Base-by-base conservation (phyloP, 2,888 invertebrate species). In the Melinopterus prodromus region DNA sequence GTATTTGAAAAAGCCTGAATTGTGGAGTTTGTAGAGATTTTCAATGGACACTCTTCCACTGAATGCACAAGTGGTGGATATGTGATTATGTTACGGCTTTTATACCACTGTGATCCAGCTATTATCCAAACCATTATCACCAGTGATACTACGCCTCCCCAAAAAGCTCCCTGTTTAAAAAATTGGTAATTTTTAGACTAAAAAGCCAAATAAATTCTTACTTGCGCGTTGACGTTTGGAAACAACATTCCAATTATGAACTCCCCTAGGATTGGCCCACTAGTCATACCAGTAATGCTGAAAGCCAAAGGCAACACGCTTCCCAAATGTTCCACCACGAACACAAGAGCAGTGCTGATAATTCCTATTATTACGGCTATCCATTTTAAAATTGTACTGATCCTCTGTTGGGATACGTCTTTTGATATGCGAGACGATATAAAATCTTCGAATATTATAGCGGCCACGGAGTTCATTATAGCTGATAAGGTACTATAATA, bases 281-380 rank as follows among this genome's bases (percentile, higher is more conserved):
- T 92, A 0, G 92, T 92, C 1, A 93, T 90, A 0, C 93, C 93
- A 14, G 91, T 91, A 9, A 93, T 91, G 72, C 92, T 92, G 37
- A 92, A 89, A 0, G 91, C 90, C 3, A 94, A 91, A 85, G 94
- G 93, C 80, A 95, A 91, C 37, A 95, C 89, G 16, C 92, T 92
- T 76, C 94, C 94, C 77, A 95, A 87, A 79, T 92, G 91, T 76
- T 94, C 92, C 0, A 93, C 90, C 12, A 91, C 86, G 88, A 93
- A 93, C 4, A 93, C 91, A 74, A 98, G 89, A 0, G 90, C 93
- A 83, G 97, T 96, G 36, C 95, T 95, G 12, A 95, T 86, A 0
- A 93, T 87, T 0, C 98, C 97, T 6, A 85, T 79, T 0, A 86
- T 69, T 9, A 89, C 83, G 0, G 90, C 88, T 16, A 90, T 81